Percentiles rank a stretch among this genome's conserved stretches.
Evolutionary conservation across 2,888 invertebrate genomes (phyloP).

Genomic region (Acronicta psi): DNA sequence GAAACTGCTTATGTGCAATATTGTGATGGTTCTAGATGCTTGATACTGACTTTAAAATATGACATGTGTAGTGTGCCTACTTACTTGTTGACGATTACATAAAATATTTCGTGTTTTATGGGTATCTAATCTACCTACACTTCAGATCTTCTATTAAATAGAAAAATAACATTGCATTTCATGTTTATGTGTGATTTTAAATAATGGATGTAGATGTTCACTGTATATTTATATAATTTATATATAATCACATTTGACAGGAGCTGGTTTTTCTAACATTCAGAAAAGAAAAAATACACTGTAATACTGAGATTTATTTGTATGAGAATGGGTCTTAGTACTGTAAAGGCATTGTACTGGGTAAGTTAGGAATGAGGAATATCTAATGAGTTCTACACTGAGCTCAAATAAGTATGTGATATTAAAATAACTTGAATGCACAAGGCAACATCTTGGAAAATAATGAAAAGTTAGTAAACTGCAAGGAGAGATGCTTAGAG

Average conservation of each 20-base stretch:
- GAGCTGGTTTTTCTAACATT: slow-evolving; percentile 22
- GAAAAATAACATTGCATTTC: slow-evolving; percentile 48
- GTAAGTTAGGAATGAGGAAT: slow-evolving; percentile 15
- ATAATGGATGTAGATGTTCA: slow-evolving; percentile 22
- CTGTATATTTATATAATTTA: slow-evolving; percentile 6
- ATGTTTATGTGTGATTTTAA: slow-evolving; percentile 42
- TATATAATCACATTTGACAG: neutral
- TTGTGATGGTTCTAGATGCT: slow-evolving; percentile 9
- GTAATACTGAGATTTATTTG: slow-evolving; percentile 5
- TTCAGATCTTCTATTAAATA: slow-evolving; percentile 10
- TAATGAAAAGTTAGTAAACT: slow-evolving; percentile 10
- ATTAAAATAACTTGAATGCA: slow-evolving; percentile 39
- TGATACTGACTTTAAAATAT: neutral
- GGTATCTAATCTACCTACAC: slow-evolving; percentile 5
- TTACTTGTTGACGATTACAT: too few relatives aligned
- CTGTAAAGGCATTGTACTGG: slow-evolving; percentile 16
- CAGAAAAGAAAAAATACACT: slow-evolving; percentile 15
- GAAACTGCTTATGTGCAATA: slow-evolving; percentile 9
- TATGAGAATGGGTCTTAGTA: slow-evolving; percentile 7
- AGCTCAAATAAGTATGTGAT: slow-evolving; percentile 51
- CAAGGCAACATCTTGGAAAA: slow-evolving; percentile 34
- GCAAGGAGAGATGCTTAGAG: slow-evolving; percentile 40
- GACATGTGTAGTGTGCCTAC: too few relatives aligned
- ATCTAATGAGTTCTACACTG: slow-evolving; percentile 9
- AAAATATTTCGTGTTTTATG: too few relatives aligned